Evolutionary conservation across 2,113 vertebrate species (phyloP).

Genomic region (Anarhynchus alexandrinus): DNA sequence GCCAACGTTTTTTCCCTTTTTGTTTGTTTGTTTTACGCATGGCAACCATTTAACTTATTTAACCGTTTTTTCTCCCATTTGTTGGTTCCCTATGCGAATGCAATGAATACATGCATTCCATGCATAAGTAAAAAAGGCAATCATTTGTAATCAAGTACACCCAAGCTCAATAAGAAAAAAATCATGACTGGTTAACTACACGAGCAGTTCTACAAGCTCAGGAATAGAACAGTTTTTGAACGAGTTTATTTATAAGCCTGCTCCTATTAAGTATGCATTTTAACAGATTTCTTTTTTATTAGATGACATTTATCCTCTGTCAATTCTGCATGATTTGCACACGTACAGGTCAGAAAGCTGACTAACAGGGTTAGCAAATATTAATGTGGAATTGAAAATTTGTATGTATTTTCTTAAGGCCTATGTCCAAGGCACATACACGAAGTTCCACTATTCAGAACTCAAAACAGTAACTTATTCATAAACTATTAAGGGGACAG

Average conservation of each 20-base stretch:
- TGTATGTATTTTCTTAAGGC: not conserved
- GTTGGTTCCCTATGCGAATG: not conserved
- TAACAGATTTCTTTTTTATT: not conserved
- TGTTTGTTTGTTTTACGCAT: constrained; percentile 49
- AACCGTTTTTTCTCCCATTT: not conserved
- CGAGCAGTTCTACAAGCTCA: not conserved
- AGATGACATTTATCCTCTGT: not conserved
- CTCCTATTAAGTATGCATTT: not conserved
- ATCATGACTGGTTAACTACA: not conserved
- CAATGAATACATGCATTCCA: not conserved
- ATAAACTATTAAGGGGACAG: not conserved
- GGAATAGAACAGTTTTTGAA: not conserved
- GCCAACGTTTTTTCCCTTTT: constrained; percentile 31
- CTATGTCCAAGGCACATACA: not conserved
- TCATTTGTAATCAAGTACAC: not conserved
- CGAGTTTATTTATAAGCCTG: not conserved
- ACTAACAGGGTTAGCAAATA: not conserved
- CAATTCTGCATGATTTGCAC: not conserved
- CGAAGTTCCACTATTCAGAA: constrained; percentile 5
- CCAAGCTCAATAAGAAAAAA: not conserved
- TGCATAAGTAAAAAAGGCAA: not conserved
- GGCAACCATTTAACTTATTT: constrained; percentile 16
- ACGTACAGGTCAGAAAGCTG: not conserved
- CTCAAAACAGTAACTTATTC: constrained; percentile 34
- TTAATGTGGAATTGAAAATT: not conserved